phyloP scores from a whole-genome alignment of 2,888 invertebrate genomes.

The Orgyia antiqua region DNA sequence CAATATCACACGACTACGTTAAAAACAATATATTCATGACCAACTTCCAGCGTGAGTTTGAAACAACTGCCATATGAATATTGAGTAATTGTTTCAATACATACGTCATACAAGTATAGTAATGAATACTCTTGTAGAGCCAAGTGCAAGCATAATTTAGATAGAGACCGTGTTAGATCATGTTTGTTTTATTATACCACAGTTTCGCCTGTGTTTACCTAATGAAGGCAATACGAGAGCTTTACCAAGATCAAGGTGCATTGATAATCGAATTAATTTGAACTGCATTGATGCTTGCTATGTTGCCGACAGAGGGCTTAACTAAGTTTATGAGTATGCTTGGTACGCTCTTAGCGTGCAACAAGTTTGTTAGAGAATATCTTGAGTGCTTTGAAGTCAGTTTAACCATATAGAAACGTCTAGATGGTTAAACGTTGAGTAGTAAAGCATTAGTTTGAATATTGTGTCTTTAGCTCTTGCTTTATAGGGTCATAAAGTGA shows the following conservation, averaged over 20 bases:
- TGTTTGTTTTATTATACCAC: conserved; percentile 42
- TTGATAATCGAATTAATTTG: conserved; percentile 75
- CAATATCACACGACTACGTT: conserved; percentile 66
- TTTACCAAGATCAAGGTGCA: conserved; percentile 67
- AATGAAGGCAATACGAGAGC: conserved; percentile 62
- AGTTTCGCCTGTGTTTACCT: conserved; percentile 32
- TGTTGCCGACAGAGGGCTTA: conserved; percentile 64
- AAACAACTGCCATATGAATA: conserved; percentile 48
- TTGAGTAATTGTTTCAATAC: conserved; percentile 46
- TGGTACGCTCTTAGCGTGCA: conserved; percentile 64
- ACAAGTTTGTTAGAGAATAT: conserved; percentile 71
- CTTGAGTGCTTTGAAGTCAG: conserved; percentile 71
- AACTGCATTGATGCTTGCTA: conserved; percentile 60
- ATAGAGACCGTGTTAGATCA: conserved; percentile 25
- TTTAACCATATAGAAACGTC: conserved; percentile 50
- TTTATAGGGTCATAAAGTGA: conserved; percentile 50
- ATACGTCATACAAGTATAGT: no score
- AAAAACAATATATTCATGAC: conserved; percentile 74
- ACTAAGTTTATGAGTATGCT: conserved; percentile 74
- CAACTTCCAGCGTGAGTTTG: conserved; percentile 62
- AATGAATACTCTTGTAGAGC: no score
- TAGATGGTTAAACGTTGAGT: conserved; percentile 28
- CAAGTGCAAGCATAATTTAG: no score
- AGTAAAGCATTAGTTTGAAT: conserved; percentile 12
- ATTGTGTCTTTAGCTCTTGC: conserved; percentile 17